Conservation (phyloP, 2,113 vertebrate species). For the Steatornis caripensis region DNA sequence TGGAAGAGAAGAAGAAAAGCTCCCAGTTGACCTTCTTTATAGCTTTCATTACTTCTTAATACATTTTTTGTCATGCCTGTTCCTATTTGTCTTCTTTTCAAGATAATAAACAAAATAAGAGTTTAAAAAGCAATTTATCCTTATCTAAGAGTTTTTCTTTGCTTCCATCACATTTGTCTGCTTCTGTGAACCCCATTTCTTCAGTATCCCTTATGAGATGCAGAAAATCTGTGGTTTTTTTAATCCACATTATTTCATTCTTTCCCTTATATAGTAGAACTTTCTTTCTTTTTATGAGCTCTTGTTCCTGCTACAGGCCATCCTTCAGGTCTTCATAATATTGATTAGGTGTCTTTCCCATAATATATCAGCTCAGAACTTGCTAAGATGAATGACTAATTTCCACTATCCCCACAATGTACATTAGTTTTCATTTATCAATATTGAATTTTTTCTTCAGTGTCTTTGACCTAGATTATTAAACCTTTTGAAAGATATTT, state of each 20-base stretch:
- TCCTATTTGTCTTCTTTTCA: constrained; percentile 31
- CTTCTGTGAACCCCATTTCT: not conserved
- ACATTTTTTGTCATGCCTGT: constrained; percentile 30
- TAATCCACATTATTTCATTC: not conserved
- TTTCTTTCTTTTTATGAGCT: not conserved
- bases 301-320: not conserved
- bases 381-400: not conserved
- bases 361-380: not conserved
- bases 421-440: constrained; percentile 25
- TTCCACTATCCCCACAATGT: not conserved
- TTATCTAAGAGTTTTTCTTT: not conserved
- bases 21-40: constrained; percentile 56
- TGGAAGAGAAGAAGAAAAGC: constrained; percentile 28
- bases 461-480: not conserved
- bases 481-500: not conserved
- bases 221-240: not conserved
- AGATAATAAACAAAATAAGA: constrained; percentile 47
- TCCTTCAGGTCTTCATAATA: not conserved
- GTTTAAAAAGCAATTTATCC: constrained; percentile 17
- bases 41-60: constrained; percentile 59
- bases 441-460: not conserved
- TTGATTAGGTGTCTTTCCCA: not conserved
- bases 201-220: not conserved
- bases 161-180: not conserved
- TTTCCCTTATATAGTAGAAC: not conserved